Base-by-base conservation (phyloP, 1,140 invertebrate species). In the Cherax quadricarinatus region DNA sequence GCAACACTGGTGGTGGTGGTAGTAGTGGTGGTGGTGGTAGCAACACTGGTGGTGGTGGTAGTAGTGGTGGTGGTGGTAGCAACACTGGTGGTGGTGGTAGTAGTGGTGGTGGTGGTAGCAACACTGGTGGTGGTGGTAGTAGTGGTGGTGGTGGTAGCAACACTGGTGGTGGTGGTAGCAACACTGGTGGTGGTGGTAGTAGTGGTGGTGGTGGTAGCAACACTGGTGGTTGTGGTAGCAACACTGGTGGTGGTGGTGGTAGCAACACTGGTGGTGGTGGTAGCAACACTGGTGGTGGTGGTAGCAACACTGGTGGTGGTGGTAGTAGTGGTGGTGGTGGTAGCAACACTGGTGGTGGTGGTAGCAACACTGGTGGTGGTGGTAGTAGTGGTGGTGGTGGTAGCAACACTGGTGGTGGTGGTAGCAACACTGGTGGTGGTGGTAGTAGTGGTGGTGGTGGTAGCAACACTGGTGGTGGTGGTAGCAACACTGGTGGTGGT, bases 21-120 rank as follows among this genome's bases (percentile, higher is more conserved):
- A 16, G 73, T 75, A 16, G 73, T 75, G 73, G 73, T 75, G 16
- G 73, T 75, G 73, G 73, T 75, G 73, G 73, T 75, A 16, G 73
- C 18, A 16, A 16, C 18, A 16, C 5, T 75, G 73, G 73, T 75
- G 73, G 30, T 75, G 73, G 73, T 75, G 73, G 73, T 75, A 16
- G 73, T 75, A 16, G 73, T 75, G 73, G 73, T 75, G 16, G 73
- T 75, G 73, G 73, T 75, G 53, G 53, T 57, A 12, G 53, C 12
- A 12, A 4, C 12, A 6, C 5, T 57, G 53, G 12, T 57, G 53
- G 73, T n/a, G 21, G 73, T 75, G 73, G 73, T 75, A 16, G 73
- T 75, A 41, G 73, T 75, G 73, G 73, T 75, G 73, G 73, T 75
- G 73, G 73, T 75, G 16, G 73, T 75, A 16, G 73, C 18, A 16